Evolutionary conservation across 2,797 vertebrate species (phyloP).

Genomic region (Urocyon cinereoargenteus): DNA sequence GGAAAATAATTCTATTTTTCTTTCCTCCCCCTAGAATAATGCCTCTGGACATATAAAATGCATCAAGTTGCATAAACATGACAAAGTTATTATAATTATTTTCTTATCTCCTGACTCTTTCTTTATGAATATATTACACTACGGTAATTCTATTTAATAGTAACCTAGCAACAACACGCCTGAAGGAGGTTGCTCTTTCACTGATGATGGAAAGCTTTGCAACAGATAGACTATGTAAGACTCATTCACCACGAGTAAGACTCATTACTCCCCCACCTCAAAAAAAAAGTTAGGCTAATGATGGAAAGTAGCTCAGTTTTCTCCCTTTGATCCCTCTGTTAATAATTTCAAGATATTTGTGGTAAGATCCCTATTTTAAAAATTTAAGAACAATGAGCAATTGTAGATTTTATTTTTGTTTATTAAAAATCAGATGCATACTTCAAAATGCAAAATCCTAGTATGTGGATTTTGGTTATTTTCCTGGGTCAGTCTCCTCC

Average conservation of each 20-base stretch:
- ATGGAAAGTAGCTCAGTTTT: not conserved
- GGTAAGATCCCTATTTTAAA: not conserved
- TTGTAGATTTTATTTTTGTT: constrained; percentile 9
- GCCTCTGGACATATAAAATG: constrained; percentile 79
- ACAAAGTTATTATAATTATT: constrained; percentile 84
- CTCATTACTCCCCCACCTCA: not conserved
- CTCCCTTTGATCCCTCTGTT: not conserved
- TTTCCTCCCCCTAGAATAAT: constrained; percentile 76
- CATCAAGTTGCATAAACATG: constrained; percentile 79
- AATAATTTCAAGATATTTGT: not conserved
- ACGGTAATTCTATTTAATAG: constrained; percentile 46
- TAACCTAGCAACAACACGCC: constrained; percentile 76
- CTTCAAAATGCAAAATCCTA: not conserved
- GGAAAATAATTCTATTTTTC: constrained; percentile 70
- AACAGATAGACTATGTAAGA: constrained; percentile 8
- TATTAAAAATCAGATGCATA: not conserved
- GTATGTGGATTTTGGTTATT: not conserved
- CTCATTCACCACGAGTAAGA: constrained; percentile 18
- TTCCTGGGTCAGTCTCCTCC: not conserved
- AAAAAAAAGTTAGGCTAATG: not conserved
- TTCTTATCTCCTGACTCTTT: constrained; percentile 80
- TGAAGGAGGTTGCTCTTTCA: constrained; percentile 35
- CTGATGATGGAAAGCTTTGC: constrained; percentile 4
- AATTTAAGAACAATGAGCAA: not conserved
- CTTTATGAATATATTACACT: constrained; percentile 77